Evolutionary conservation across 2,797 vertebrate species (phyloP), one percentile per base, ranked within the genome.

Genomic region (Hipposideros larvatus): DNA sequence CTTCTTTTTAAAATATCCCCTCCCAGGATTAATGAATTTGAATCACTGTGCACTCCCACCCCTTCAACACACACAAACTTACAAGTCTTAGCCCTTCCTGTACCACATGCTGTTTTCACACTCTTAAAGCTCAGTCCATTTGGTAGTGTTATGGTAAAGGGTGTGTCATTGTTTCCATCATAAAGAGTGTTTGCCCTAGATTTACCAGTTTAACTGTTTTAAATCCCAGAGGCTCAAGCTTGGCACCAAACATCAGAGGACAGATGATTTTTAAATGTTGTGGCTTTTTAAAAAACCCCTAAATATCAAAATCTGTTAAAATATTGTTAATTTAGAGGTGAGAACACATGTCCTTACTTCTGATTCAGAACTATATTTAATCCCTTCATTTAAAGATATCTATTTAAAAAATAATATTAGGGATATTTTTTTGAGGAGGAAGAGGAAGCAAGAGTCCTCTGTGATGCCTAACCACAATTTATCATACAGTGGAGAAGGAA

Each of bases 201-300:
- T 94, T 94, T 96, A 87, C 66, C 91, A 91, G 28, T 86, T 94
- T 28, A 93, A 90, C 66, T 90, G 5, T 86, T 94, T 97, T 53
- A 93, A 96, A 97, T 94, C 79, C 22, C 48, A 34, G 94, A 89
- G 46, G 43, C 48, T 96, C 14, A 48, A 94, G 75, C 11, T 63
- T 87, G 86, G 53, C 48, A 97, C 96, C 61, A 87, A 96, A 90
- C 19, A 91, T 61, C 11, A 87, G 46, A 91, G 61, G 68, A 55
- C 57, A 92, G 55, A 84, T 80, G 41, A 57, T 82, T 82, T 18
- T 82, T 18, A 87, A 91, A 75, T 68, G 21, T 74, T 89, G 1
- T 13, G 95, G 31, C 4, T 63, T 96, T 95, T 15, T 90, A 19
- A 18, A 93, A 71, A 95, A 90, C 43, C 34, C 10, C 19, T 37